Evolutionary conservation across 2,888 invertebrate species (phyloP).

Genomic region (Merodon equestris): DNA sequence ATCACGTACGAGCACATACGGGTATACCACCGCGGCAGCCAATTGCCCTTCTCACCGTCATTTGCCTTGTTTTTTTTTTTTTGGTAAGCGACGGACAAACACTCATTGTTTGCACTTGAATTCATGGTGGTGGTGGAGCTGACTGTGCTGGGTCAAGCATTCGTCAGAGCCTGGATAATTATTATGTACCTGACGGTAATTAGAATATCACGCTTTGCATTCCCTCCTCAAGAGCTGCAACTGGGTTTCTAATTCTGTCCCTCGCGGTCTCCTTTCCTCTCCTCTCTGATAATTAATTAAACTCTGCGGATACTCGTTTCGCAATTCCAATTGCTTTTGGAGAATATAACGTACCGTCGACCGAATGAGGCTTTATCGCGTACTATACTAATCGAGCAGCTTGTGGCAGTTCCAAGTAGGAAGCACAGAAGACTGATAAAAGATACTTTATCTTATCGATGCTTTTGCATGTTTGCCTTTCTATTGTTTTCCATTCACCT

Average conservation of each 20-base stretch:
- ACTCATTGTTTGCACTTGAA: too few relatives aligned
- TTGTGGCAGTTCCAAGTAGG: not conserved
- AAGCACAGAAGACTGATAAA: constrained; percentile 11
- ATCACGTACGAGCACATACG: constrained; percentile 1
- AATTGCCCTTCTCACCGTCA: constrained; percentile 7
- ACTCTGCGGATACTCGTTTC: too few relatives aligned
- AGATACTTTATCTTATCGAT: constrained; percentile 38
- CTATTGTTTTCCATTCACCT: too few relatives aligned
- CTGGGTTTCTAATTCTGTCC: not conserved
- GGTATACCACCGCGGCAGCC: constrained; percentile 6
- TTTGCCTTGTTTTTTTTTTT: not conserved
- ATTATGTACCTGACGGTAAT: constrained; percentile 40
- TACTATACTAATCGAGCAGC: constrained; percentile 13
- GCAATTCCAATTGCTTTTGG: not conserved
- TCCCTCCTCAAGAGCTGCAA: constrained; percentile 53
- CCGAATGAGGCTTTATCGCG: constrained; percentile 20
- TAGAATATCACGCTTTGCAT: constrained; percentile 69
- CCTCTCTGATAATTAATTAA: constrained; percentile 11
- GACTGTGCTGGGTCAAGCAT: constrained; percentile 24
- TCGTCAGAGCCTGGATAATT: constrained; percentile 45
- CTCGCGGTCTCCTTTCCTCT: not conserved
- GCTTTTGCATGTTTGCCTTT: not conserved
- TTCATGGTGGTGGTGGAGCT: not conserved
- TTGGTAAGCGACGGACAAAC: too few relatives aligned
- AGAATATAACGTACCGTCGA: constrained; percentile 23